A percentile compares a stretch with the other conserved stretches of the same genome.
Conservation (phyloP, 2,797 vertebrate species). For the Sebastes minor region DNA sequence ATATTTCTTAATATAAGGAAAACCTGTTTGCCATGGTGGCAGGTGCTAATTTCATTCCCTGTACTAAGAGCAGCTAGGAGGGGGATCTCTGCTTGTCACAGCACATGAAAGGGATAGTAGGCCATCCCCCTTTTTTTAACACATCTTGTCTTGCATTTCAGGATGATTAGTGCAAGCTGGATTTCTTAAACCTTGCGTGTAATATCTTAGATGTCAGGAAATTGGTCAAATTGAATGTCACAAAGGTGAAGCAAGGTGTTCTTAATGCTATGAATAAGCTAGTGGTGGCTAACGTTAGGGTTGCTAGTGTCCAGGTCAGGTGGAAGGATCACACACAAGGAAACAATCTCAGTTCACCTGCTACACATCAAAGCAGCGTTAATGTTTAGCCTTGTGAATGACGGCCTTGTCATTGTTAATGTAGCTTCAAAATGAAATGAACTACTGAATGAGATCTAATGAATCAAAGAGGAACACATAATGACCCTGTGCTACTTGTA, state of each 20-base stretch:
- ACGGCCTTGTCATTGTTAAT: neutral
- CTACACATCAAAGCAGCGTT: neutral
- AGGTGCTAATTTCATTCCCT: too few species aligned
- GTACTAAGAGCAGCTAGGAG: neutral
- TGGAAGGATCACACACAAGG: conserved; percentile 40
- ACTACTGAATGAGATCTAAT: too few species aligned
- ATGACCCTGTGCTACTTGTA: conserved; percentile 33
- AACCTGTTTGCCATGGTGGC: too few species aligned
- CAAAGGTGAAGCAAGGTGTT: conserved; percentile 16
- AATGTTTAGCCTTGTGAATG: neutral
- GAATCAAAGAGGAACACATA: neutral
- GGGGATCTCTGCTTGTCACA: conserved; percentile 33
- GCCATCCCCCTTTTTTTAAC: conserved; percentile 39
- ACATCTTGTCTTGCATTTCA: conserved; percentile 4
- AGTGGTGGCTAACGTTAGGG: conserved; percentile 43
- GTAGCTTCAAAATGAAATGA: neutral
- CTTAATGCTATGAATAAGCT: neutral
- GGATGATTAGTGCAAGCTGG: conserved; percentile 5
- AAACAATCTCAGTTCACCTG: conserved; percentile 33
- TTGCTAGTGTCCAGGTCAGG: conserved; percentile 56
- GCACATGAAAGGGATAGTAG: conserved; percentile 47
- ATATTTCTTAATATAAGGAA: too few species aligned
- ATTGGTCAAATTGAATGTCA: neutral
- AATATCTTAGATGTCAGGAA: neutral
- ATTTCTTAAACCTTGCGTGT: neutral